phyloP scores from a whole-genome alignment of 2,797 vertebrate genomes.

The Anisognathus igniventris region DNA sequence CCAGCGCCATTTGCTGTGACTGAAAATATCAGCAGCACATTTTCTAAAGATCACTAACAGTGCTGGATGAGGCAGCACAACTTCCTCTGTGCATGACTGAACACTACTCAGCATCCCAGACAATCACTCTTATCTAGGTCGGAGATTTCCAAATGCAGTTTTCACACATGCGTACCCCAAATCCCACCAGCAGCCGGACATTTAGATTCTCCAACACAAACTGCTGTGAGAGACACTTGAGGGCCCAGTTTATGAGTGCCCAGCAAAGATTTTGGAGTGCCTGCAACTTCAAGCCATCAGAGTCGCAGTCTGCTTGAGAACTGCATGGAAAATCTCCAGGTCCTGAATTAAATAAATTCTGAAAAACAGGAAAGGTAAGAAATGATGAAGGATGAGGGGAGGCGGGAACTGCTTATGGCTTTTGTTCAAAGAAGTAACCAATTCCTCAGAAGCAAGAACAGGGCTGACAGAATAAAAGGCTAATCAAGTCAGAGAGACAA shows the following conservation, averaged over 20 bases:
- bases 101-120: neutral
- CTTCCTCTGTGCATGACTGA: neutral
- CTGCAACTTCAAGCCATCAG: neutral
- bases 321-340: neutral
- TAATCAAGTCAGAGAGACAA: conserved; percentile 10
- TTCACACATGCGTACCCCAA: neutral
- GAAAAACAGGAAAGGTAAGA: conserved; percentile 59
- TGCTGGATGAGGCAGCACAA: neutral
- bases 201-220: neutral
- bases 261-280: neutral
- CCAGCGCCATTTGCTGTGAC: neutral
- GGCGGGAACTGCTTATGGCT: neutral
- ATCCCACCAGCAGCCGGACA: neutral
- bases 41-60: neutral
- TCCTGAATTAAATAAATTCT: conserved; percentile 29
- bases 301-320: neutral
- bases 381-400: conserved; percentile 18
- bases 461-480: conserved; percentile 27
- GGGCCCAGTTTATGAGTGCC: neutral
- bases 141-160: neutral
- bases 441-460: conserved; percentile 12
- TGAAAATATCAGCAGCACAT: neutral
- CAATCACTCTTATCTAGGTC: neutral
- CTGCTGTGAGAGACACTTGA: neutral
- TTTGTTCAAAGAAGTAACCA: conserved; percentile 55